Percentiles rank a stretch among this genome's conserved stretches.
phyloP scores from a whole-genome alignment of 2,888 invertebrate species.

The Volucella inflata region DNA sequence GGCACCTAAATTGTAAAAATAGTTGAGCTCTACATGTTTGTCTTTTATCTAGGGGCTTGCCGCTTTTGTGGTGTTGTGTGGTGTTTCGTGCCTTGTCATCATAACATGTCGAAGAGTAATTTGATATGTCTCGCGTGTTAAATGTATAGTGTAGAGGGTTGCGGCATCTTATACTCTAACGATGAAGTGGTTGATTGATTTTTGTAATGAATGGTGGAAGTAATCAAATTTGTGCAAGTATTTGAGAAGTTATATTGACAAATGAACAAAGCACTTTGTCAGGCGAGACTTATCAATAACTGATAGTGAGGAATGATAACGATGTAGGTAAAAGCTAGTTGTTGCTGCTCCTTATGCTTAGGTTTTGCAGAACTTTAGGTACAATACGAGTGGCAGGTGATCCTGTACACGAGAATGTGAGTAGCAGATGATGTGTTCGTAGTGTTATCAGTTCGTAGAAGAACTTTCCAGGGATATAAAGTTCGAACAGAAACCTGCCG shows the following conservation, averaged over 20 bases:
- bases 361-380: too few relatives aligned
- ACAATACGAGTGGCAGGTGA: too few relatives aligned
- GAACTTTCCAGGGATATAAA: too few relatives aligned
- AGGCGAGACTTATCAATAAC: not conserved
- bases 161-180: not conserved
- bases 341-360: too few relatives aligned
- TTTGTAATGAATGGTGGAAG: constrained; percentile 1
- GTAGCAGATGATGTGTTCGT: too few relatives aligned
- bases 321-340: too few relatives aligned
- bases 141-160: not conserved
- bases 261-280: not conserved
- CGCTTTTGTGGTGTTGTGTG: not conserved
- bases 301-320: too few relatives aligned
- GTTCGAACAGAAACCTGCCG: too few relatives aligned
- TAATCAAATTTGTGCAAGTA: constrained; percentile 4
- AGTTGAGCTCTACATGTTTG: not conserved
- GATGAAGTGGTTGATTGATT: constrained; percentile 29
- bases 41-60: constrained; percentile 1
- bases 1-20: constrained; percentile 19
- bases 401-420: too few relatives aligned
- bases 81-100: not conserved
- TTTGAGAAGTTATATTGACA: not conserved
- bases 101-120: constrained; percentile 24
- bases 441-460: too few relatives aligned
- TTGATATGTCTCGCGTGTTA: constrained; percentile 9